Evolutionary conservation across 2,797 vertebrate genomes (phyloP).

Genomic region (Uromys caudimaculatus): DNA sequence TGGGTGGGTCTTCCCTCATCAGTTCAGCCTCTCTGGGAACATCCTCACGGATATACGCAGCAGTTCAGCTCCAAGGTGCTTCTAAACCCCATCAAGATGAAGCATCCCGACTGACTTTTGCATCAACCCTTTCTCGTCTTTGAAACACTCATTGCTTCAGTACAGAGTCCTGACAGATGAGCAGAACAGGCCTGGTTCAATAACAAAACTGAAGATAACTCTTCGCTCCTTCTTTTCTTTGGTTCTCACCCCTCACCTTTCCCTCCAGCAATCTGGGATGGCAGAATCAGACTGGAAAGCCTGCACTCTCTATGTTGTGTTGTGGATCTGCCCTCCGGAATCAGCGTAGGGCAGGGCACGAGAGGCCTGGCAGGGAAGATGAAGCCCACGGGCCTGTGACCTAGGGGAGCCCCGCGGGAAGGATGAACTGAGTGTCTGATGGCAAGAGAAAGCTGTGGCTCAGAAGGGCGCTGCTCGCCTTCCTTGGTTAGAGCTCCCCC

Average conservation of each 20-base stretch:
- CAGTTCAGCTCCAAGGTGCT: background rate
- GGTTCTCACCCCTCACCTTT: background rate
- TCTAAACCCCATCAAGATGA: background rate
- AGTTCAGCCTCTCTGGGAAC: background rate
- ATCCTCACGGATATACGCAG: background rate
- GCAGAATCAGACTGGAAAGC: background rate
- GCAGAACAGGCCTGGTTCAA: background rate
- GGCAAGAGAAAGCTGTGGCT: background rate
- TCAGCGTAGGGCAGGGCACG: background rate
- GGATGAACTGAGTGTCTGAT: background rate
- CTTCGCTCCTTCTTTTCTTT: background rate
- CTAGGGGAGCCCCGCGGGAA: background rate
- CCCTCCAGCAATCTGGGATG: background rate
- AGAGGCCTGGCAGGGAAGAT: background rate
- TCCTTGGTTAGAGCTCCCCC: background rate
- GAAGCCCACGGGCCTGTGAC: background rate
- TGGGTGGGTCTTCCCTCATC: background rate
- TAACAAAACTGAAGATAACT: background rate
- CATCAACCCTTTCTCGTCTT: background rate
- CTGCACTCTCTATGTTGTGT: accelerated
- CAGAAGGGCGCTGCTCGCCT: accelerated
- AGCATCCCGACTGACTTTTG: background rate
- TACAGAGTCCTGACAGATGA: background rate
- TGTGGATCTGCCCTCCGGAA: background rate
- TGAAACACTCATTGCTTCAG: background rate